Evolutionary conservation across 2,113 vertebrate species (phyloP).

Genomic region (Calidris pugnax): DNA sequence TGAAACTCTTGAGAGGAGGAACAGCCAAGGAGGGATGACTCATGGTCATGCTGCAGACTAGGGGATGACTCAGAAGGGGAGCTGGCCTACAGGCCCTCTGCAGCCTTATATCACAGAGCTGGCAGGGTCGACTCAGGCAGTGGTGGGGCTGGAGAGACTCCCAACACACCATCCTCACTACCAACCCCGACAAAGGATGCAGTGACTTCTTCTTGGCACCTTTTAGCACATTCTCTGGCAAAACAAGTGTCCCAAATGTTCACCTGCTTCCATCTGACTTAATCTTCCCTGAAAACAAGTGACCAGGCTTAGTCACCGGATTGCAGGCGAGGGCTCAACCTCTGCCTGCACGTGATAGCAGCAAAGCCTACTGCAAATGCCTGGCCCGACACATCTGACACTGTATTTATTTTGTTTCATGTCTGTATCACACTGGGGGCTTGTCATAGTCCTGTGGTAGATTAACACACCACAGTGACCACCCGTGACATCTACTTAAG

Average conservation of each 20-base stretch:
- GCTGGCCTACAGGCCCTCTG: neutral
- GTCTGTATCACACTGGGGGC: neutral
- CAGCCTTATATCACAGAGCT: neutral
- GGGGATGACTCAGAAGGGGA: neutral
- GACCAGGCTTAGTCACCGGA: neutral
- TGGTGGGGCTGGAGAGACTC: neutral
- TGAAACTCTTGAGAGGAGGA: neutral
- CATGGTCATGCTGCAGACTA: neutral
- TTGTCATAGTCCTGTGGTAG: neutral
- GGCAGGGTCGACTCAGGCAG: neutral
- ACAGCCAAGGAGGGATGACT: neutral
- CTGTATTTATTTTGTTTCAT: neutral
- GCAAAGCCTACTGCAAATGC: neutral
- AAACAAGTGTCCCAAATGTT: neutral
- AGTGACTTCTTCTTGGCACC: neutral
- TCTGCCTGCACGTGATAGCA: accelerated
- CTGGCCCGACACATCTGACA: neutral
- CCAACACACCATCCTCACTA: neutral
- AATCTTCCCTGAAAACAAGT: neutral
- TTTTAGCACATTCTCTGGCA: neutral
- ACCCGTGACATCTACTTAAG: neutral
- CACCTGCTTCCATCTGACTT: neutral
- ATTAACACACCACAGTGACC: neutral
- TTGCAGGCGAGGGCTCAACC: accelerated
- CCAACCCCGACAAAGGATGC: neutral